Conservation (phyloP, 2,797 vertebrate genomes). For the Epinephelus awoara region DNA sequence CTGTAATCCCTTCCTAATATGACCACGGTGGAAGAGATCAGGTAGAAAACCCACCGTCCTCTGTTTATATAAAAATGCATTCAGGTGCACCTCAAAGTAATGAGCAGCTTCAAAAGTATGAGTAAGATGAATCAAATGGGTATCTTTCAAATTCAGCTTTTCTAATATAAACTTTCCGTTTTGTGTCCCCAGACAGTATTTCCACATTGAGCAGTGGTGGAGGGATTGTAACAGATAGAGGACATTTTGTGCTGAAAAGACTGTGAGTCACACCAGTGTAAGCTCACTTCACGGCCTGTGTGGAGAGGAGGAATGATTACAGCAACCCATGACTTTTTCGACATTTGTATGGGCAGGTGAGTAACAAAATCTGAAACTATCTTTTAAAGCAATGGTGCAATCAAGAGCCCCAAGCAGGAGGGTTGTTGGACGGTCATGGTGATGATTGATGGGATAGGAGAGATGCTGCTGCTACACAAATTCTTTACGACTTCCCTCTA, state of each 20-base stretch:
- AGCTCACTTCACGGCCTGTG: background rate
- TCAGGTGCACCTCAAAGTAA: background rate
- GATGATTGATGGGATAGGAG: background rate
- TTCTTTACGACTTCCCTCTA: background rate
- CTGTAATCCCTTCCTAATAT: no score
- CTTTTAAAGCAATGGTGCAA: background rate
- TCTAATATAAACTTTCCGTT: background rate
- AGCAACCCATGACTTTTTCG: background rate
- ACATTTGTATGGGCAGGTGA: background rate
- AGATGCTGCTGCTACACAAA: background rate
- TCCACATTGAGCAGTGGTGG: background rate
- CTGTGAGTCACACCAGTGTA: background rate
- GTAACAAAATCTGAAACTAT: background rate
- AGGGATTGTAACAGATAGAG: background rate
- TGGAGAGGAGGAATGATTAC: background rate
- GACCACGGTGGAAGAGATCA: no score
- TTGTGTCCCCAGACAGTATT: background rate
- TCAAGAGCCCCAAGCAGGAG: background rate
- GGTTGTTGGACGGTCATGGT: no score
- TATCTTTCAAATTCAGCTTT: background rate
- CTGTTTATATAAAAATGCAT: background rate
- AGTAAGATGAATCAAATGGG: background rate
- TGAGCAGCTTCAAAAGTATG: background rate
- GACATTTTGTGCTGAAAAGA: background rate
- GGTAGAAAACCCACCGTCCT: background rate